A percentile compares a stretch with the other conserved stretches of the same genome.
phyloP scores from a whole-genome alignment of 2,888 invertebrate genomes.

The Drosophila antonietae region DNA sequence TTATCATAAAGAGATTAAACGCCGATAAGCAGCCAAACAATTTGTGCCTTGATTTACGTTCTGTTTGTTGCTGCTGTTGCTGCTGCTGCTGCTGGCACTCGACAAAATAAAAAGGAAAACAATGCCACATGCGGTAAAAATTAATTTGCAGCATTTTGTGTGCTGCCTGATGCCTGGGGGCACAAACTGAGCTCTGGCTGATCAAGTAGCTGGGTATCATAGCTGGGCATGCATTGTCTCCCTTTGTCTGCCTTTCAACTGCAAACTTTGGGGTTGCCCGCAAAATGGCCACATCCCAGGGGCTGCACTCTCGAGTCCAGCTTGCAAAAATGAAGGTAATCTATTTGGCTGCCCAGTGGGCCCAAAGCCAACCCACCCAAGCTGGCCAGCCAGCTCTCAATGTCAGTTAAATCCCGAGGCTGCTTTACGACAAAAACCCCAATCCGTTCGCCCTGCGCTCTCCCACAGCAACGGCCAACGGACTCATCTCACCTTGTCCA shows the following conservation, averaged over 20 bases:
- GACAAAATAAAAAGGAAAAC: constrained; percentile 26
- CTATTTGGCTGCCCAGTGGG: constrained; percentile 67
- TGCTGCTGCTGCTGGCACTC: constrained; percentile 5
- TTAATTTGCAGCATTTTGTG: constrained; percentile 71
- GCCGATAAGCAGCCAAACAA: constrained; percentile 59
- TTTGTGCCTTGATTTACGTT: constrained; percentile 66
- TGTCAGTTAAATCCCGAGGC: constrained; percentile 74
- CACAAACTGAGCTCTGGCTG: constrained; percentile 16
- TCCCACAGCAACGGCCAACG: not conserved
- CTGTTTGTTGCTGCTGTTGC: constrained; percentile 21
- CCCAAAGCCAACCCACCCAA: not conserved
- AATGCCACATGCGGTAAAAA: constrained; percentile 71
- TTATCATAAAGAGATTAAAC: constrained; percentile 80
- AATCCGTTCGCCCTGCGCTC: constrained; percentile 2
- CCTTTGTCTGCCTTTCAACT: constrained; percentile 36
- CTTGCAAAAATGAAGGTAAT: constrained; percentile 64
- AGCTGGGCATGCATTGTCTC: constrained; percentile 22
- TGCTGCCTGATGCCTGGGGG: constrained; percentile 20
- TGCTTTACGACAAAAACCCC: constrained; percentile 63
- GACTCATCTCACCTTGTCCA: constrained; percentile 46
- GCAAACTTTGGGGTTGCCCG: constrained; percentile 65
- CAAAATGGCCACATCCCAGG: constrained; percentile 77
- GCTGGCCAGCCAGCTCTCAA: constrained; percentile 58
- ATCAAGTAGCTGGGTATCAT: constrained; percentile 15
- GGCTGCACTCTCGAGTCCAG: constrained; percentile 46